Conservation (phyloP, 2,113 vertebrate genomes). For the Ptychochromis oligacanthus region DNA sequence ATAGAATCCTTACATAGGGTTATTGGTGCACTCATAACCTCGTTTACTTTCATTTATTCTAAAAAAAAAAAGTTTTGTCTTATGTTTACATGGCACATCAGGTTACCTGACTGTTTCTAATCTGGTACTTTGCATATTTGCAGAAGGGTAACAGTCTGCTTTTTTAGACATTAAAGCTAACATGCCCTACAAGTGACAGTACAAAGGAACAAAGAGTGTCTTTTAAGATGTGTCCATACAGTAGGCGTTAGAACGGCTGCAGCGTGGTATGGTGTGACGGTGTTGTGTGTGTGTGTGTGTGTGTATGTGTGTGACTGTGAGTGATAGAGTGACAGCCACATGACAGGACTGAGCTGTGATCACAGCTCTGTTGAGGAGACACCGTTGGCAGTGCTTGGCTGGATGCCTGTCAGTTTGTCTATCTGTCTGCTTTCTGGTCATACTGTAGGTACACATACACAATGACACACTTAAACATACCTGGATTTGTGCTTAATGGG, state of each 20-base stretch:
- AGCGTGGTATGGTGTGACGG: conserved; percentile 28
- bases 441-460: conserved; percentile 35
- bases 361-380: conserved; percentile 67
- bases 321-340: conserved; percentile 74
- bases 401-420: conserved; percentile 72
- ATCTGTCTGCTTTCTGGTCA: conserved; percentile 53
- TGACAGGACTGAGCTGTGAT: conserved; percentile 72
- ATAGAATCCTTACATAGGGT: neutral
- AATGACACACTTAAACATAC: conserved; percentile 28
- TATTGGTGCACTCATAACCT: conserved; percentile 3
- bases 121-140: neutral
- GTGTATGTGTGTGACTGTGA: conserved; percentile 37
- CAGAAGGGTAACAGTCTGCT: neutral
- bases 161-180: conserved; percentile 16
- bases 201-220: conserved; percentile 13
- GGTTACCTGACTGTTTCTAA: conserved; percentile 20
- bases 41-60: neutral
- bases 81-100: conserved; percentile 31
- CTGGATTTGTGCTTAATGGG: conserved; percentile 61
- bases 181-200: conserved; percentile 1
- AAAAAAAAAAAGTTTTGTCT: neutral
- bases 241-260: conserved; percentile 16
- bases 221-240: conserved; percentile 31
- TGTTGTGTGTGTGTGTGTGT: conserved; percentile 31
- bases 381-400: conserved; percentile 56